Evolutionary conservation across 2,888 invertebrate genomes (phyloP).

Genomic region (Drosophila formosana): DNA sequence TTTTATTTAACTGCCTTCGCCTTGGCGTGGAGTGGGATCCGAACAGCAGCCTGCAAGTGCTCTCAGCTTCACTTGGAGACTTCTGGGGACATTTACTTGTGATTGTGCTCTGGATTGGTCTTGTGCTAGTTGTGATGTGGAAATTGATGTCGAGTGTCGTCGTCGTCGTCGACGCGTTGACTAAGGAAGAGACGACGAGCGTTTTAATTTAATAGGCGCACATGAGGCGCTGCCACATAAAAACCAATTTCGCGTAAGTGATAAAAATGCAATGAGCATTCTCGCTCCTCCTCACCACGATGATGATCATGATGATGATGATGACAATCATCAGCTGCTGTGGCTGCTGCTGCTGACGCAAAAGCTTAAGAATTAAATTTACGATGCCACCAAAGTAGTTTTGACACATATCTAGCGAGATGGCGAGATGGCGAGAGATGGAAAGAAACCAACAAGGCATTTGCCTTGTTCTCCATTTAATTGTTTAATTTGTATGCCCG

Average conservation of each 20-base stretch:
- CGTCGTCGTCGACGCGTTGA: constrained; percentile 15
- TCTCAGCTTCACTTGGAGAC: constrained; percentile 5
- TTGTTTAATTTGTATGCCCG: constrained; percentile 71
- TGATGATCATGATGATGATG: constrained; percentile 32
- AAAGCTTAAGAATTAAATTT: constrained; percentile 75
- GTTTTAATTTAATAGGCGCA: constrained; percentile 78
- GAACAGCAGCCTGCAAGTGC: constrained; percentile 7
- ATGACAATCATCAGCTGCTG: constrained; percentile 18
- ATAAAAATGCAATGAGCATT: constrained; percentile 78
- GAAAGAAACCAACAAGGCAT: neutral
- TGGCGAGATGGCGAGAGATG: neutral
- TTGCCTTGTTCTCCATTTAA: constrained; percentile 53
- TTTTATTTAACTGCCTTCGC: constrained; percentile 67
- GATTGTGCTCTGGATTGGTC: neutral
- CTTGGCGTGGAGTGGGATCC: neutral
- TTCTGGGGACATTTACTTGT: neutral
- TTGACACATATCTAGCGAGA: constrained; percentile 66
- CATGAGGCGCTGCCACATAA: constrained; percentile 68
- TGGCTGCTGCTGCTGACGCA: constrained; percentile 48
- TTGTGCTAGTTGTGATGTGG: constrained; percentile 38
- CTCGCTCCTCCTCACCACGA: constrained; percentile 26
- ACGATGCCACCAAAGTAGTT: constrained; percentile 72
- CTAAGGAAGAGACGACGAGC: constrained; percentile 45
- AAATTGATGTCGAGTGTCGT: constrained; percentile 57
- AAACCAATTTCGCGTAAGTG: constrained; percentile 80